Evolutionary conservation across 2,888 invertebrate species (phyloP).

Genomic region (Ectemnius lituratus): DNA sequence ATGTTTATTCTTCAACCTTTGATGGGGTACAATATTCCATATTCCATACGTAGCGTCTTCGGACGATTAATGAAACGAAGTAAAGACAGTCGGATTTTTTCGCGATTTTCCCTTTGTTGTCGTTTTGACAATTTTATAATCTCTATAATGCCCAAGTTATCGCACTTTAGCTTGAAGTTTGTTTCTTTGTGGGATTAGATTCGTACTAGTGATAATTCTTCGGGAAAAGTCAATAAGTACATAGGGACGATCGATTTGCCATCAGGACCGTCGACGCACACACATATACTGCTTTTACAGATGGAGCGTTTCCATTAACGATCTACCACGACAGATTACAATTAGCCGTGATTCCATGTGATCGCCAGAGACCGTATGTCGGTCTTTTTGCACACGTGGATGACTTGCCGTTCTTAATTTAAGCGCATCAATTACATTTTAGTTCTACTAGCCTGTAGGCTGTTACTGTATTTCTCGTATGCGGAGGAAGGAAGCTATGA

Average conservation of each 20-base stretch:
- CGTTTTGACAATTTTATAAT: not conserved
- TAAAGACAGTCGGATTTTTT: not conserved
- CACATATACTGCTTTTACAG: no score
- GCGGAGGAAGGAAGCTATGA: not conserved
- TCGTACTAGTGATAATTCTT: no score
- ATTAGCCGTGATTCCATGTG: not conserved
- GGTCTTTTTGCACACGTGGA: not conserved
- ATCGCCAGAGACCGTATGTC: not conserved
- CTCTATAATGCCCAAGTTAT: not conserved
- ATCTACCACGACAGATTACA: not conserved
- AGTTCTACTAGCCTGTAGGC: conserved; percentile 9
- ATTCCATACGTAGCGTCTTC: not conserved
- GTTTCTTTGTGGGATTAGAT: no score
- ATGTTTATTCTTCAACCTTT: not conserved
- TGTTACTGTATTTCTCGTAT: not conserved
- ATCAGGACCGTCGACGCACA: no score
- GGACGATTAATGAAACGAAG: not conserved
- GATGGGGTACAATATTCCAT: not conserved
- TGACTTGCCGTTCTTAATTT: conserved; percentile 17
- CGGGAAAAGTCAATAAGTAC: no score
- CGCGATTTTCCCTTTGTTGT: not conserved
- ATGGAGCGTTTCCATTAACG: conserved; percentile 1
- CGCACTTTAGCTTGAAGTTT: no score
- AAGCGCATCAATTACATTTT: conserved; percentile 21
- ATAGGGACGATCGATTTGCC: no score